Evolutionary conservation across 2,797 vertebrate genomes (phyloP).

Genomic region (Chelonia mydas): DNA sequence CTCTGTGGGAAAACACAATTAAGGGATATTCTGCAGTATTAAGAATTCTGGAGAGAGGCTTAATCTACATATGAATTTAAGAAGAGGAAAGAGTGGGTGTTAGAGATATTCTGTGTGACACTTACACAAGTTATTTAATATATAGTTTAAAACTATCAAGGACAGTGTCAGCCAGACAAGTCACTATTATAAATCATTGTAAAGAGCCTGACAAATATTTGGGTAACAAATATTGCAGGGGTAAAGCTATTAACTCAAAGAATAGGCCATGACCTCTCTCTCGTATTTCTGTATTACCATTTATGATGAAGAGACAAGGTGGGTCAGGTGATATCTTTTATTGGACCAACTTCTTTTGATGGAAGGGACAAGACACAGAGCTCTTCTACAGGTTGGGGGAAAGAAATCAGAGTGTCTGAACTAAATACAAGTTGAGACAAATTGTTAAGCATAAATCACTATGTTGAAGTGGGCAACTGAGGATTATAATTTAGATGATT

Average conservation of each 20-base stretch:
- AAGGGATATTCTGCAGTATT: background rate
- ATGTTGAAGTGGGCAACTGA: background rate
- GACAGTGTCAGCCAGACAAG: background rate
- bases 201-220: background rate
- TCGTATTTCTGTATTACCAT: background rate
- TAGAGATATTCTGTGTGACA: background rate
- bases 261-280: background rate
- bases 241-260: background rate
- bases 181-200: background rate
- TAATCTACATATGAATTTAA: background rate
- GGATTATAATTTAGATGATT: background rate
- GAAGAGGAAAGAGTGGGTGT: background rate
- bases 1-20: background rate
- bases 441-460: background rate
- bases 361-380: background rate
- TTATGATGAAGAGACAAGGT: background rate
- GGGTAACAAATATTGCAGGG: background rate
- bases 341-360: background rate
- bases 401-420: background rate
- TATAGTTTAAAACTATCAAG: background rate
- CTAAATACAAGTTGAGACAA: background rate
- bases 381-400: background rate
- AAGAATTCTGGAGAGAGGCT: background rate
- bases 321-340: background rate
- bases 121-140: background rate